Evolutionary conservation across 2,113 vertebrate species (phyloP).

Genomic region (Eubucco bourcierii): DNA sequence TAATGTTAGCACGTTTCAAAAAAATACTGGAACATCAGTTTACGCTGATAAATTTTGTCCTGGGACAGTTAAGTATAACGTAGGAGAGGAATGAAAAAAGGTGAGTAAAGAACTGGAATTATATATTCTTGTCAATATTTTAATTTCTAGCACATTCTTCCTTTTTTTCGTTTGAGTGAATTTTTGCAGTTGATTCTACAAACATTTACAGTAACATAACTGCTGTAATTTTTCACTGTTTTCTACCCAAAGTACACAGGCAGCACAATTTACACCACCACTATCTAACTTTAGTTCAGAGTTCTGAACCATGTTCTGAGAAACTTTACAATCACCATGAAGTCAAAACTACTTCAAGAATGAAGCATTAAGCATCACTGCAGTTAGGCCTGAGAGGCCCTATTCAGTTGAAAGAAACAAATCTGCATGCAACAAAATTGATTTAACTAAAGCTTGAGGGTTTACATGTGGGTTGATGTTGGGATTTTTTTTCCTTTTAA

Average conservation of each 20-base stretch:
- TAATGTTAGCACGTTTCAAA: neutral
- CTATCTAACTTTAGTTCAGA: neutral
- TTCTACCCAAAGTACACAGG: neutral
- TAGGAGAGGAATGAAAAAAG: neutral
- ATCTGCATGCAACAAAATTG: neutral
- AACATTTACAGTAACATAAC: neutral
- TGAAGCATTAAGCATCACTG: neutral
- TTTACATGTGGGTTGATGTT: neutral
- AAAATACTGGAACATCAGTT: neutral
- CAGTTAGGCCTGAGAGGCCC: neutral
- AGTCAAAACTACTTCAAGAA: neutral
- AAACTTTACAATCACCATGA: neutral
- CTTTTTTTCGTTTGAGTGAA: neutral
- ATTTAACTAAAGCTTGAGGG: neutral
- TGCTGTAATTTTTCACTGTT: neutral
- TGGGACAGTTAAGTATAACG: neutral
- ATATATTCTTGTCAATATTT: neutral
- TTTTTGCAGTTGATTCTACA: neutral
- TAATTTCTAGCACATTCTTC: neutral
- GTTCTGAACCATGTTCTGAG: neutral
- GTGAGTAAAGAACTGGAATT: neutral
- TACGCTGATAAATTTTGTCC: neutral
- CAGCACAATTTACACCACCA: neutral
- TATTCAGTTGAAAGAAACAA: neutral
- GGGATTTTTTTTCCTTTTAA: neutral